These are phyloP conservation scores for Erannis defoliaria DNA, from an alignment of 2,888 invertebrate genomes.

Conservation along the genomic window DNA sequence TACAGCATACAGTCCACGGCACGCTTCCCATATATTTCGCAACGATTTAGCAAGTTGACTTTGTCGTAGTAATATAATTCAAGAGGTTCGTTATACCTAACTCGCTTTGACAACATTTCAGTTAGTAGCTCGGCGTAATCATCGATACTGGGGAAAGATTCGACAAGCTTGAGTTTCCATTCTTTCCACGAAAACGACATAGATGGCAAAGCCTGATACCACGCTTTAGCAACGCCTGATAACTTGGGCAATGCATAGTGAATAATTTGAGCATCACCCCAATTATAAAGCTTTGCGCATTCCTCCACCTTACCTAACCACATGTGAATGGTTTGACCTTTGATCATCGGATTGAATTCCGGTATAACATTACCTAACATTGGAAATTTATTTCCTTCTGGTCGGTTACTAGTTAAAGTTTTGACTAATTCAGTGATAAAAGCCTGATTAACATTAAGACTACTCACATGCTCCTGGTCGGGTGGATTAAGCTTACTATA, in stretches of 20 bases:
- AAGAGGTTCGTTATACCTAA: background rate
- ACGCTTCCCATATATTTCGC: background rate
- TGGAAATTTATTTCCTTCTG: no score
- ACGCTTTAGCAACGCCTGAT: slow-evolving; percentile 38
- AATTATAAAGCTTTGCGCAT: slow-evolving; percentile 19
- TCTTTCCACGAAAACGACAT: slow-evolving; percentile 23
- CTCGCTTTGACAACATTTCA: background rate
- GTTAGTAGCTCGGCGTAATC: background rate
- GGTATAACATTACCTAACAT: no score
- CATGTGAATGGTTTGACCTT: slow-evolving; percentile 10
- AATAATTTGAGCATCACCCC: slow-evolving; percentile 28
- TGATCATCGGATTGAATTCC: no score
- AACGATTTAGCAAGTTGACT: background rate
- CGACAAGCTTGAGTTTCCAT: slow-evolving; percentile 18
- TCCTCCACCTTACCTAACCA: slow-evolving; percentile 25
- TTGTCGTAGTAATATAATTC: background rate
- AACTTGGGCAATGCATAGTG: slow-evolving; percentile 40
- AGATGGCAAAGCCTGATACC: slow-evolving; percentile 43
- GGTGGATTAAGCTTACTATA: no score
- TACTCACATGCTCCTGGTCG: no score
- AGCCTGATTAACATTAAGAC: no score
- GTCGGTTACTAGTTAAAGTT: no score
- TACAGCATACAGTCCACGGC: background rate
- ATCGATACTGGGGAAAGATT: background rate
- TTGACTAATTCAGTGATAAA: no score